Conservation (phyloP, 2,888 invertebrate genomes). For the Trachelus stipa region DNA sequence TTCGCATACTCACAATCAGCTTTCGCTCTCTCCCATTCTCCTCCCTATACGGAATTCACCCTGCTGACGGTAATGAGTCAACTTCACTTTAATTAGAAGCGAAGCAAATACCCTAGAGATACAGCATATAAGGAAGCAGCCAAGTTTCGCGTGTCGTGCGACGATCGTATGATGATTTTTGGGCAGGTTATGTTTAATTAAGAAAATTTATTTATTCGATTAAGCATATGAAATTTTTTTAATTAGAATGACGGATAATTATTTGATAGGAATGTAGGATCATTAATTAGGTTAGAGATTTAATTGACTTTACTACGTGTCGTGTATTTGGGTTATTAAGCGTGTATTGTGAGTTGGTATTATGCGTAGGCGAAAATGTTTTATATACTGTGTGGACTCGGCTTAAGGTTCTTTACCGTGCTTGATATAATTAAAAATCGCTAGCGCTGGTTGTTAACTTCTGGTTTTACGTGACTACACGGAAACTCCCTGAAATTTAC, state of each 20-base stretch:
- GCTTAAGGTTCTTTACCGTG: background rate
- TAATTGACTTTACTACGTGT: background rate
- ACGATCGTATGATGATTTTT: background rate
- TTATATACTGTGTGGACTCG: background rate
- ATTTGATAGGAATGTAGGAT: too few relatives aligned
- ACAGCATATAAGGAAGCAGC: background rate
- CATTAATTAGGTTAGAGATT: too few relatives aligned
- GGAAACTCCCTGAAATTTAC: background rate
- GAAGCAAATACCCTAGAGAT: background rate
- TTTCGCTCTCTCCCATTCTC: background rate
- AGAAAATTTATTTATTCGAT: background rate
- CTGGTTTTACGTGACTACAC: background rate
- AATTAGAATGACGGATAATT: too few relatives aligned
- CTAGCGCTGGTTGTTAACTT: background rate
- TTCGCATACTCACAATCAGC: background rate
- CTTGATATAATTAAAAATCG: background rate
- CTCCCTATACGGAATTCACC: constrained; percentile 30
- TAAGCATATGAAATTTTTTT: background rate
- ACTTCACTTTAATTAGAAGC: constrained; percentile 51
- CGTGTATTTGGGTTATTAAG: too few relatives aligned
- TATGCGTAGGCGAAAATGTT: background rate
- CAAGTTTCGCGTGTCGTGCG: background rate
- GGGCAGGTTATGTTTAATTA: background rate
- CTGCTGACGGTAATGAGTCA: constrained; percentile 53
- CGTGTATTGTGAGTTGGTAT: background rate